Percentiles rank a stretch among this genome's conserved stretches.
phyloP scores from a whole-genome alignment of 2,113 vertebrate species.

The Nematolebias whitei region DNA sequence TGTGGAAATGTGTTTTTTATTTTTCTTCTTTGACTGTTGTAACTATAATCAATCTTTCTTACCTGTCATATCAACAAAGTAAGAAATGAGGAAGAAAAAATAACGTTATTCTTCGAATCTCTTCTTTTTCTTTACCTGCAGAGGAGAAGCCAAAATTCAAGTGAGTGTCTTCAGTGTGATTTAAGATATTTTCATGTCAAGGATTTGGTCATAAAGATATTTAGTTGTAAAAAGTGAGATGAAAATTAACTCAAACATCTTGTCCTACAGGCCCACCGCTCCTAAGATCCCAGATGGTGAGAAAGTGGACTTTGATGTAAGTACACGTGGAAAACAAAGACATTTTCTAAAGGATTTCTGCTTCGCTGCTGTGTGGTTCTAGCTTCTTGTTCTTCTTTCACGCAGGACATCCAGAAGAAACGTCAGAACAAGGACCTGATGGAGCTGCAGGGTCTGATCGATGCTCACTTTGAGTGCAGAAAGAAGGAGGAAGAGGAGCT shows the following conservation, averaged over 20 bases:
- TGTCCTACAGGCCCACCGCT: slow-evolving; percentile 84
- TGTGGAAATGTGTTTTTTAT: background rate
- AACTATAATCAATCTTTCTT: slow-evolving; percentile 27
- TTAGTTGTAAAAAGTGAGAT: background rate
- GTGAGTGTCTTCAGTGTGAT: slow-evolving; percentile 79
- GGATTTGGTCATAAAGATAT: background rate
- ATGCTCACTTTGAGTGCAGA: slow-evolving; percentile 92
- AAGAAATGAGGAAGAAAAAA: slow-evolving; percentile 37
- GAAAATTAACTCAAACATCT: background rate
- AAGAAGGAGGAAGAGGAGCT: slow-evolving; percentile 99
- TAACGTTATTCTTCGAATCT: slow-evolving; percentile 64
- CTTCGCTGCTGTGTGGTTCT: background rate
- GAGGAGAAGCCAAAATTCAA: slow-evolving; percentile 93
- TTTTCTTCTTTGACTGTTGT: slow-evolving; percentile 22
- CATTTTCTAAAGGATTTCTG: background rate
- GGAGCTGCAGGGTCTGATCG: slow-evolving; percentile 95
- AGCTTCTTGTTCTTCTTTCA: background rate
- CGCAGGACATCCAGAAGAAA: slow-evolving; percentile 98
- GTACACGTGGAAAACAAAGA: slow-evolving; percentile 46
- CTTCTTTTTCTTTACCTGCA: slow-evolving; percentile 76
- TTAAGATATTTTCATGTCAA: background rate
- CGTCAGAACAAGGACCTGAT: slow-evolving; percentile 97
- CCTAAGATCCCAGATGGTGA: slow-evolving; percentile 98
- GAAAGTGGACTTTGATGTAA: slow-evolving; percentile 99
- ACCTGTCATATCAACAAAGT: slow-evolving; percentile 3